Evolutionary conservation across 2,888 invertebrate genomes (phyloP).

Genomic region (Diarsia dahlii): DNA sequence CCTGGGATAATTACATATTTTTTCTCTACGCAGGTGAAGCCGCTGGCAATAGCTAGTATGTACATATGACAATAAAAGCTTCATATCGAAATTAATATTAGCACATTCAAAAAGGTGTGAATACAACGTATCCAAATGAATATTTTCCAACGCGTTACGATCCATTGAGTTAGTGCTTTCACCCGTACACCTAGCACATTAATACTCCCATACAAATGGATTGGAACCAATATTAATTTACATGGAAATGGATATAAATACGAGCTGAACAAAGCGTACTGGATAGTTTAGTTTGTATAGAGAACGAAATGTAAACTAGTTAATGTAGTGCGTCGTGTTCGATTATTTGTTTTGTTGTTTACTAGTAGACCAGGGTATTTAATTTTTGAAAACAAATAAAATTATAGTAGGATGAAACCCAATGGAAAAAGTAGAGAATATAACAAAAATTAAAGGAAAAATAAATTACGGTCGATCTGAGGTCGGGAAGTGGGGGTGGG

Average conservation of each 20-base stretch:
- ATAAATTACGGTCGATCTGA: no score
- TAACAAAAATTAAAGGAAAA: no score
- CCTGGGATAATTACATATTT: not conserved
- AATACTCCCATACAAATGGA: slow-evolving; percentile 34
- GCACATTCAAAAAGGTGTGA: not conserved
- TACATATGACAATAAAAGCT: not conserved
- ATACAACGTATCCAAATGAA: slow-evolving; percentile 19
- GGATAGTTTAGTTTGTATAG: slow-evolving; percentile 35
- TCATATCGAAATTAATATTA: not conserved
- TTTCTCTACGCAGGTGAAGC: not conserved
- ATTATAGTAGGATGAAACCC: no score
- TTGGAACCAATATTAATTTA: slow-evolving; percentile 49
- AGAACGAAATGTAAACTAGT: slow-evolving; percentile 27
- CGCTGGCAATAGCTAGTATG: not conserved
- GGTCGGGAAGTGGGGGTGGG: no score
- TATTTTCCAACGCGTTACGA: slow-evolving; percentile 20
- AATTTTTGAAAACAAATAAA: no score
- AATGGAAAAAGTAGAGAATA: no score
- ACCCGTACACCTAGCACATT: slow-evolving; percentile 14
- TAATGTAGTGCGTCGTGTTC: slow-evolving; percentile 17
- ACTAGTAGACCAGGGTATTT: no score
- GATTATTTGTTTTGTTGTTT: slow-evolving; percentile 5
- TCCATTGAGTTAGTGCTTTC: slow-evolving; percentile 27
- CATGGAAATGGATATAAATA: slow-evolving; percentile 48
- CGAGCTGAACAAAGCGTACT: slow-evolving; percentile 39